Base-by-base conservation (phyloP, 1,140 invertebrate genomes). In the Solenopsis invicta region DNA sequence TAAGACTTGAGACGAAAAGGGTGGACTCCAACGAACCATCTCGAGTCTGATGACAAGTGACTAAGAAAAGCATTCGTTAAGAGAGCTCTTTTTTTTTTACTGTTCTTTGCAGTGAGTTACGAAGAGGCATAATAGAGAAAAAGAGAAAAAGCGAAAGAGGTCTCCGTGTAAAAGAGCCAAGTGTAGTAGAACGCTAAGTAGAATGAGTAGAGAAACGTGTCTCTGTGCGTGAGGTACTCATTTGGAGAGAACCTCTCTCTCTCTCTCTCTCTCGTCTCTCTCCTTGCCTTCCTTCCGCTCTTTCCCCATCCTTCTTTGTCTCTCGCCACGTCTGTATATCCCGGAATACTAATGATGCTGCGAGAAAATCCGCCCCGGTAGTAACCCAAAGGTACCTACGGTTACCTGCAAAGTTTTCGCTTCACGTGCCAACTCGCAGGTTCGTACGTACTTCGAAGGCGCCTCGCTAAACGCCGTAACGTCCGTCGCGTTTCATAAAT, bases 401-500 rank as follows among this genome's bases (percentile, higher is more conserved):
- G 48, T 87, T 82, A 89, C 75, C 84, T 87, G 84, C 67, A 62
- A 89, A 89, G 75, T 90, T 90, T 87, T 72, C 88, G 52, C 52
- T 86, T 86, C 74, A 78, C 81, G 81, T 74, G 81, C 67, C 69
- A 82, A 72, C 61, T 76, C 54, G 81, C 41, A 71, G 48, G 13
- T 71, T 75, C 75, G 75, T 67, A 71, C 59, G 21, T 76, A 71
- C 62, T 77, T 37, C 71, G 76, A 59, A 75, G 69, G 54, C 56
- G 78, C 77, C 72, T 61, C 74, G 80, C 72, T 90, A 90, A 90
- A 90, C 86, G 89, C 59, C 34, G 62, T 88, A 88, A 82, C 89
- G 89, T 90, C 67, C 89, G 87, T 34, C 48, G 86, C 86, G 86
- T 90, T 82, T 90, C 89, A 90, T 90, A 90, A 90, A 90, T 90